These are phyloP conservation scores for Sitta carolinensis DNA, from an alignment of 2,797 vertebrate genomes.

Conservation along the genomic window DNA sequence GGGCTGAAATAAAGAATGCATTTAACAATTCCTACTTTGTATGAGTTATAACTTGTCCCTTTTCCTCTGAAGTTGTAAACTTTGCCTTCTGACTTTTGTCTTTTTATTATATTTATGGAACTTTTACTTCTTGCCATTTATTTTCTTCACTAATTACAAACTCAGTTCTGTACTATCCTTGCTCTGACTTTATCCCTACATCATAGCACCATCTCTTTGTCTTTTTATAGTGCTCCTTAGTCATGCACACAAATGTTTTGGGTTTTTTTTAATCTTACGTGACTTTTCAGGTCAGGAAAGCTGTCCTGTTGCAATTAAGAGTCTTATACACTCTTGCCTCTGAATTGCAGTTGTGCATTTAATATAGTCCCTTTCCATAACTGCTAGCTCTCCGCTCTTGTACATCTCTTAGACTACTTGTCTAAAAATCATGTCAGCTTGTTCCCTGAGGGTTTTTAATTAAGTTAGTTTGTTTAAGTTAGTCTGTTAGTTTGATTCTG, in stretches of 20 bases:
- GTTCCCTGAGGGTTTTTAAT: neutral
- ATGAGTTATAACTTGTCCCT: neutral
- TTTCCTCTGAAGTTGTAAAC: neutral
- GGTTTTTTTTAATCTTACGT: neutral
- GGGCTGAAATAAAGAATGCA: neutral
- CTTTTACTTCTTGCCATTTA: neutral
- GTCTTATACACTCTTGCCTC: neutral
- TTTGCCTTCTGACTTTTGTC: neutral
- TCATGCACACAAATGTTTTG: neutral
- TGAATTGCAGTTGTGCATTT: neutral
- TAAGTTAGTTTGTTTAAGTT: neutral
- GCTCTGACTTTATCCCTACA: neutral
- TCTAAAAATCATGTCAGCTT: neutral
- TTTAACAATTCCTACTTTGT: neutral
- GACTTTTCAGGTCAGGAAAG: neutral
- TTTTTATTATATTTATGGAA: neutral
- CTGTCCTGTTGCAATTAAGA: neutral
- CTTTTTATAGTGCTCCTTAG: neutral
- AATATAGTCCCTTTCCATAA: neutral
- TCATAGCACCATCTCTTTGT: neutral
- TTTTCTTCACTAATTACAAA: neutral
- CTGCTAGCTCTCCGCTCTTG: neutral
- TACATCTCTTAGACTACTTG: neutral
- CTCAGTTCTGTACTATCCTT: neutral
- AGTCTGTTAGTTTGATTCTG: neutral